Evolutionary conservation across 2,797 vertebrate species (phyloP).

Genomic region (Halcyon leucocephala): DNA sequence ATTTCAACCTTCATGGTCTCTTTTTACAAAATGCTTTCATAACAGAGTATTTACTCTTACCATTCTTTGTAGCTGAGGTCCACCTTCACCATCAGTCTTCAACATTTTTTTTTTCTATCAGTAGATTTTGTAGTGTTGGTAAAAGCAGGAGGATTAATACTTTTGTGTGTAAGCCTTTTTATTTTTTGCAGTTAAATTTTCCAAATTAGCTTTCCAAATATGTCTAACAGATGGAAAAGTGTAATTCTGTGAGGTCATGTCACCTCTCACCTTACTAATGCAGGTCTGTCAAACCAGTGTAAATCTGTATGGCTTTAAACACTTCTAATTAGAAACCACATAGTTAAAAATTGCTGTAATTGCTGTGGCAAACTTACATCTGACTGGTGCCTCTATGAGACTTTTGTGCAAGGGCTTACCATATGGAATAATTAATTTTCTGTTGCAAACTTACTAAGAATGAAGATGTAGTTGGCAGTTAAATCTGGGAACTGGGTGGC

Average conservation of each 20-base stretch:
- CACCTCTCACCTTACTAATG: neutral
- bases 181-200: neutral
- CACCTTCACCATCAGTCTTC: slow-evolving; percentile 82
- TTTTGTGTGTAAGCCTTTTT: neutral
- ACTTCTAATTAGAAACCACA: neutral
- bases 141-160: neutral
- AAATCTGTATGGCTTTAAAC: neutral
- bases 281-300: neutral
- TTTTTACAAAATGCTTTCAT: neutral
- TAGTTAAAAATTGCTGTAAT: neutral
- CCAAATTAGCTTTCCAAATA: neutral
- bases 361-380: neutral
- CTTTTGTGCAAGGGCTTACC: neutral
- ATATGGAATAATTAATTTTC: neutral
- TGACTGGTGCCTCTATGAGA: neutral
- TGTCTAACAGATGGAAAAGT: neutral
- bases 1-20: neutral
- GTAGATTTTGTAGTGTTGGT: neutral
- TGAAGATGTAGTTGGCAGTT: neutral
- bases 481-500: neutral
- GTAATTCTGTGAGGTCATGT: neutral
- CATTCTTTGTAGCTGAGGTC: slow-evolving; percentile 77
- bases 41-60: neutral
- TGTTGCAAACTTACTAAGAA: neutral
- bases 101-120: slow-evolving; percentile 67